Base-by-base conservation (phyloP, 2,113 vertebrate genomes). In the Chroicocephalus ridibundus region DNA sequence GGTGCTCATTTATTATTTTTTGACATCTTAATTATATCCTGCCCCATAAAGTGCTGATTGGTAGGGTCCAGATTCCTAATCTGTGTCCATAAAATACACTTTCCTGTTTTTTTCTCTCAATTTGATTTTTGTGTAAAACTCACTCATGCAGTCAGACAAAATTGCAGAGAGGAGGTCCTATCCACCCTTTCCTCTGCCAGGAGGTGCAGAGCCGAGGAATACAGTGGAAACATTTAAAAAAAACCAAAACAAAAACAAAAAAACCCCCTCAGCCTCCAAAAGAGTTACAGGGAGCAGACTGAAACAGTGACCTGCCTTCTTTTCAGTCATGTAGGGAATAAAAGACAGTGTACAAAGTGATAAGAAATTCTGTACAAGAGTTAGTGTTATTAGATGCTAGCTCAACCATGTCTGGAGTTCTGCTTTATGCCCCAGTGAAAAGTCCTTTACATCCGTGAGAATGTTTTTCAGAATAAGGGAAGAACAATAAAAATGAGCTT, bases 1-100 rank as follows among this genome's bases (percentile, higher is more conserved):
- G 70, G 79, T 79, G 82, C 57, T 93, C 97, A 97, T 95, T 95
- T 94, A 94, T 97, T 97, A 95, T 79, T 93, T 97, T 93, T 95
- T 95, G 96, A 97, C 96, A 96, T 92, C 86, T 92, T 97, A 97
- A 97, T 98, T 97, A 97, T 93, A 95, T 96, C 79, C 94, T 69
- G 26, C 89, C 78, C 76, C 88, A 91, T 96, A 93, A 94, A 96
- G 81, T 86, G 77, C 86, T 97, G 97, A 97, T 95, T 93, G 95
- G 93, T 96, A 89, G 85, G 96, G 96, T 97, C 96, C 96, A 51
- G 96, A 95, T 92, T 96, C 81, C 82, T 97, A 97, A 97, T 97
- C 88, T 96, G 66, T 8, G 36, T 77, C 94, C 94, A 93, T 97
- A 96, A 97, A 97, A 97, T 97, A 96, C 3, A n/a, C 84, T 92